Percentiles rank a stretch among this genome's conserved stretches.
Conservation (phyloP, 2,797 vertebrate genomes). For the Tapirus indicus region DNA sequence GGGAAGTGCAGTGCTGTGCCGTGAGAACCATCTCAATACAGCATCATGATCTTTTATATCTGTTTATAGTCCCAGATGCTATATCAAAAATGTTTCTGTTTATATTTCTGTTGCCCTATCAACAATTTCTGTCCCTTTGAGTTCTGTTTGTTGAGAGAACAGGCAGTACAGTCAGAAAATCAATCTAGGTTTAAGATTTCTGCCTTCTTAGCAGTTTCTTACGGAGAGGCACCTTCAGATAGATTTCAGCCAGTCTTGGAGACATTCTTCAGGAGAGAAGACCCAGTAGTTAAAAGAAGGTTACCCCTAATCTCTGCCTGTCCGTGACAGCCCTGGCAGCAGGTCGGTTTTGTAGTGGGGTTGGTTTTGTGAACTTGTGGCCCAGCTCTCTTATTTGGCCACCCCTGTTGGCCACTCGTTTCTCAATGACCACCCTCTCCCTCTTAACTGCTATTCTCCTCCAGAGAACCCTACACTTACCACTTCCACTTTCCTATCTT, state of each 20-base stretch:
- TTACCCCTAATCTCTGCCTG: not conserved
- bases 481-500: not conserved
- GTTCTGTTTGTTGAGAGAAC: conserved; percentile 4
- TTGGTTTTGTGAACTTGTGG: not conserved
- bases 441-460: not conserved
- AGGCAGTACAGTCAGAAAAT: conserved; percentile 18
- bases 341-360: not conserved
- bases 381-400: not conserved
- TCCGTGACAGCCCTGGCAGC: not conserved
- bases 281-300: not conserved
- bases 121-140: not conserved
- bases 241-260: not conserved
- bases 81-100: conserved; percentile 22
- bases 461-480: not conserved
- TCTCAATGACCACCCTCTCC: not conserved
- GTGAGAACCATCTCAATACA: not conserved
- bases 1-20: not conserved
- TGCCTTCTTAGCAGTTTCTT: conserved; percentile 36
- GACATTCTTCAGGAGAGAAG: not conserved
- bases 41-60: not conserved
- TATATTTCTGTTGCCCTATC: not conserved
- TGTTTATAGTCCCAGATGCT: not conserved
- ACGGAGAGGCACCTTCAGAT: not conserved
- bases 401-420: not conserved
- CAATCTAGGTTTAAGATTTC: conserved; percentile 59